Evolutionary conservation across 1,140 invertebrate species (phyloP), one percentile per base, ranked within the genome.

Genomic region (Drosophila lowei): DNA sequence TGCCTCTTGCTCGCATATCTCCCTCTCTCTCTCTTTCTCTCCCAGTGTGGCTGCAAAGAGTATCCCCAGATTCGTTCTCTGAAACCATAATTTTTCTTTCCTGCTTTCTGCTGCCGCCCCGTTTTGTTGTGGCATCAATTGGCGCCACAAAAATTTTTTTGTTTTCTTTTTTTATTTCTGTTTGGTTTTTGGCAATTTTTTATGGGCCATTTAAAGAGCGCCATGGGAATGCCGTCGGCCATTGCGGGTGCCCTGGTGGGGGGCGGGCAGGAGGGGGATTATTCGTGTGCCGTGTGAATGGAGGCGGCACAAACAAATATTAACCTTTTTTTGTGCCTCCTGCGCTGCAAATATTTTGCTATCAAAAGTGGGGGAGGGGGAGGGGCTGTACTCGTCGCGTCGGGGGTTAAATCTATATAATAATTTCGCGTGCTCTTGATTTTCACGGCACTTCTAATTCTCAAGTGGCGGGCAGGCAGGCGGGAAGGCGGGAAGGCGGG

Each of bases 341-440:
- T 43, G 18, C 46, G 48, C 71, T 48, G 63, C 83, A 88, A 79
- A 88, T 75, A 72, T 78, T 83, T 83, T 79, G 79, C 72, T 75
- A 78, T 75, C 44, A 7, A 2, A 28, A 18, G 44, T 18, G 34
- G 11, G 34, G 34, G 18, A 2, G 18, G 18, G 18, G 18, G 18
- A 18, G 34, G 34, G 34, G 34, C 13, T 38, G 34, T 11, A 38
- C 34, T 38, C 34, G 11, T 13, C 28, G 21, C 50, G 18, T 18
- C 1, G 18, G 59, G 44, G 49, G 65, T 72, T 74, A 85, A 85
- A 77, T 77, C 73, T 72, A 78, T 86, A 86, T 86, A 86, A 88
- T 88, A 86, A 88, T 88, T 86, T 86, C 59, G 78, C 79, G 79
- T 75, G 70, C 85, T 85, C 78, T 86, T 88, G 83, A 86, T 86